Evolutionary conservation across 2,888 invertebrate species (phyloP), one percentile per base, ranked within the genome.

Genomic region (Polietes domitor): DNA sequence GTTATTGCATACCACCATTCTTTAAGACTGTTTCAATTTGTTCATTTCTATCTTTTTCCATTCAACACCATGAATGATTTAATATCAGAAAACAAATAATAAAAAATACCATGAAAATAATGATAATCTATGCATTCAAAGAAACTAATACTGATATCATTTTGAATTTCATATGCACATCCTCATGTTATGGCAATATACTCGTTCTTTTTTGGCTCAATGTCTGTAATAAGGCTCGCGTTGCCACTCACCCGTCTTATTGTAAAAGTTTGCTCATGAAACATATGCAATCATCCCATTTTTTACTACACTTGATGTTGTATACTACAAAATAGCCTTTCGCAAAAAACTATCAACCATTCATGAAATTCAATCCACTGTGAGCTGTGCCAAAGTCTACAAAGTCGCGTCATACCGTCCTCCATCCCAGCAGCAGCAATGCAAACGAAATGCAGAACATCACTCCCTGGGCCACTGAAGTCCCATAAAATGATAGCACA

Each of bases 121-220:
- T 32, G 3, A 3, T n/a, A n/a, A n/a, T 32, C 5, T 32, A 7
- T 32, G 5, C 32, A 5, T 37, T 37, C 1, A 37, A 37, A 37
- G 37, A 12, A 37, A 37, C 37, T 9, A 37, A 37, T 10, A 9
- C 12, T 37, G 12, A 37, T 37, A 2, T 37, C 50, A 17, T 50
- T 19, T 50, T 17, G n/a, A 50, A 50, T n/a, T 50, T 50, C n/a
- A n/a, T n/a, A n/a, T n/a, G n/a, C 50, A 50, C n/a, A 50, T 50
- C 50, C n/a, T 50, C 7, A n/a, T 50, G 2, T 5, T n/a, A 17
- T 17, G 17, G 4, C 50, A n/a, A 50, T 19, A 7, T 43, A 5
- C 10, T 43, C 50, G 15, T 17, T 50, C 2, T 50, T 7, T 50
- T 19, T 50, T 7, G n/a, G 50, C 50, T 2, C n/a, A 50, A 50